Evolutionary conservation across 2,797 vertebrate genomes (phyloP).

Genomic region (Dermochelys coriacea): DNA sequence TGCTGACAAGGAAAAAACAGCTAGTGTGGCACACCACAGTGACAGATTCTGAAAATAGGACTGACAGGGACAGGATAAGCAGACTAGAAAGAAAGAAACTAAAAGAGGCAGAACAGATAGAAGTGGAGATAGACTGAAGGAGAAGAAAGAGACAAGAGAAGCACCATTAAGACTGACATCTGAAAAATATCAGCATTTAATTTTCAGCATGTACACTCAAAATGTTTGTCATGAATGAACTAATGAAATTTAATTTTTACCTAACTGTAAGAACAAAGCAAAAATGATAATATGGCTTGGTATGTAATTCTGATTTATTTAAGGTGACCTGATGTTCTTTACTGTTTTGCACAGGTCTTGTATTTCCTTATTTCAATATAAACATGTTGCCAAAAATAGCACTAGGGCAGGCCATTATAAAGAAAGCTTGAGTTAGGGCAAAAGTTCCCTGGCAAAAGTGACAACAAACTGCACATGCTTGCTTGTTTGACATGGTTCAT

Average conservation of each 20-base stretch:
- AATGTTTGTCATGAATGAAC: not conserved
- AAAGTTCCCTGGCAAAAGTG: too few relatives aligned
- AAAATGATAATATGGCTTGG: not conserved
- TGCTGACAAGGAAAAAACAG: not conserved
- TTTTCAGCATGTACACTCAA: not conserved
- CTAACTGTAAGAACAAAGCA: not conserved
- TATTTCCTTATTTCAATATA: not conserved
- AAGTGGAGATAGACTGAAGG: not conserved
- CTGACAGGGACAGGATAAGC: not conserved
- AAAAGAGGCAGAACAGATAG: conserved; percentile 3
- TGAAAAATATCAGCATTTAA: not conserved
- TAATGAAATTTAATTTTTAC: not conserved
- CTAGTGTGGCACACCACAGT: not conserved
- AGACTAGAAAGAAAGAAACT: not conserved
- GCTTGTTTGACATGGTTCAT: not conserved
- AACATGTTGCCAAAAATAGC: too few relatives aligned
- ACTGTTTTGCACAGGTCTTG: not conserved
- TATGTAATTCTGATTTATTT: not conserved
- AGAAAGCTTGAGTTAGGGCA: too few relatives aligned
- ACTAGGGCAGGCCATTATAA: too few relatives aligned
- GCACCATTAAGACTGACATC: too few relatives aligned
- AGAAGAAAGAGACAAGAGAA: not conserved
- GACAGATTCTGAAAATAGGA: not conserved
- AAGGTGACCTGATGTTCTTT: not conserved
- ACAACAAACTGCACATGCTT: not conserved